Evolutionary conservation across 2,113 vertebrate genomes (phyloP).

Genomic region (Hiodon alosoides): DNA sequence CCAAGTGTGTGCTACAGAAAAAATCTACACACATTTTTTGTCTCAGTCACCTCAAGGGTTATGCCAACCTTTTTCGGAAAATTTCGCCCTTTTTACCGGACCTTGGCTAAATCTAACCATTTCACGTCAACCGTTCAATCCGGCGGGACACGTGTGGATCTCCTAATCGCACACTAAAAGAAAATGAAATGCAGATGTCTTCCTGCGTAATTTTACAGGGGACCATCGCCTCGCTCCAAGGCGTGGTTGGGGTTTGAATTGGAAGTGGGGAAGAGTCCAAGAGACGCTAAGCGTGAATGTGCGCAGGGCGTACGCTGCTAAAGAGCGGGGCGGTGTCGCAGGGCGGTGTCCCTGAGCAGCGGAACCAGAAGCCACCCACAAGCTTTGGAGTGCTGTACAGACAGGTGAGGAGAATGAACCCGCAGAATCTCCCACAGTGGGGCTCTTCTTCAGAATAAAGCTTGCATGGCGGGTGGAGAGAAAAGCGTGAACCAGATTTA

Average conservation of each 20-base stretch:
- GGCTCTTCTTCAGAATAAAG: too few relatives aligned
- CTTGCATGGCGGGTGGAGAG: too few relatives aligned
- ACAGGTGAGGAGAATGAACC: too few relatives aligned
- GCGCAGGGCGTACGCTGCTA: too few relatives aligned
- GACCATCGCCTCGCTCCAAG: constrained; percentile 39
- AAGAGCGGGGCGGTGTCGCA: neutral
- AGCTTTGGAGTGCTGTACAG: too few relatives aligned
- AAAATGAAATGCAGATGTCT: constrained; percentile 66
- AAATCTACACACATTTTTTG: constrained; percentile 41
- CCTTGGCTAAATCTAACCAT: too few relatives aligned
- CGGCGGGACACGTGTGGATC: constrained; percentile 57
- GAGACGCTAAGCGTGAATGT: too few relatives aligned
- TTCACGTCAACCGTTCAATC: too few relatives aligned
- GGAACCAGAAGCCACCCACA: too few relatives aligned
- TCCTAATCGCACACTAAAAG: constrained; percentile 70
- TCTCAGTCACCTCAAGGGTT: constrained; percentile 47
- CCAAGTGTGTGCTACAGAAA: constrained; percentile 46
- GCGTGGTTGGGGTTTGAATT: constrained; percentile 1
- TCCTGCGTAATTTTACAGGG: constrained; percentile 48
- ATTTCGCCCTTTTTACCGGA: constrained; percentile 52
- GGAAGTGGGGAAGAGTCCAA: constrained; percentile 24
- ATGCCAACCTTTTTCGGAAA: constrained; percentile 2
- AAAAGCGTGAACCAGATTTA: too few relatives aligned
- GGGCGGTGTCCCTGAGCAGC: too few relatives aligned
- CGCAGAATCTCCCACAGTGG: too few relatives aligned